A percentile compares a stretch with the other conserved stretches of the same genome.
Conservation (phyloP, 2,113 vertebrate genomes). For the Gymnarchus niloticus region DNA sequence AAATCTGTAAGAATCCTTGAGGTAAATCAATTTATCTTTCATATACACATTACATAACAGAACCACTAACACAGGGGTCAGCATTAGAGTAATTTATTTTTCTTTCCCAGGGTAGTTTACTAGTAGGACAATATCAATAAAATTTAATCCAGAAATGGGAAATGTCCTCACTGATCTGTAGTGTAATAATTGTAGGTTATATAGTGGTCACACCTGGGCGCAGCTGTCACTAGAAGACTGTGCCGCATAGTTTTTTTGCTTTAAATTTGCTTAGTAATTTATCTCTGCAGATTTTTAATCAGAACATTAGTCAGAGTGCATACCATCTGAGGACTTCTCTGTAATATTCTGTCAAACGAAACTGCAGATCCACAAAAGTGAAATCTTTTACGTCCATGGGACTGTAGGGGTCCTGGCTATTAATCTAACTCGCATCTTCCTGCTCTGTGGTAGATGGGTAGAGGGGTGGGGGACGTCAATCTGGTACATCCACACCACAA, state of each 20-base stretch:
- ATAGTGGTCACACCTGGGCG: no score
- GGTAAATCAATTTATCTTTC: background rate
- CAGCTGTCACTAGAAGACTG: no score
- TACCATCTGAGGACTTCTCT: background rate
- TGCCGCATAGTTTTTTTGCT: no score
- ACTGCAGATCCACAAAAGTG: background rate
- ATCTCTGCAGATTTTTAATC: background rate
- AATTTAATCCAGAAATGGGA: background rate
- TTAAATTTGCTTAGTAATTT: no score
- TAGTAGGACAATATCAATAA: background rate
- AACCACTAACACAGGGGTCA: background rate
- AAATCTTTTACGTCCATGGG: background rate
- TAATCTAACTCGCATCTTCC: background rate
- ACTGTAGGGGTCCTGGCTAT: background rate
- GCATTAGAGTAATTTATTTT: background rate
- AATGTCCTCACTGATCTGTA: background rate
- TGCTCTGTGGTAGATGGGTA: conserved; percentile 11
- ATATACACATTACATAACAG: background rate
- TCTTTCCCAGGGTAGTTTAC: background rate
- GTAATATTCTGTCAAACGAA: background rate
- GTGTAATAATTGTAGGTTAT: background rate
- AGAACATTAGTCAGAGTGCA: background rate
- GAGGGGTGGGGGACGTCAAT: background rate
- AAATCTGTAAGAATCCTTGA: background rate
- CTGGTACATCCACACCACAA: background rate